Evolutionary conservation across 2,888 invertebrate genomes (phyloP).

Genomic region (Cephonodes hylas): DNA sequence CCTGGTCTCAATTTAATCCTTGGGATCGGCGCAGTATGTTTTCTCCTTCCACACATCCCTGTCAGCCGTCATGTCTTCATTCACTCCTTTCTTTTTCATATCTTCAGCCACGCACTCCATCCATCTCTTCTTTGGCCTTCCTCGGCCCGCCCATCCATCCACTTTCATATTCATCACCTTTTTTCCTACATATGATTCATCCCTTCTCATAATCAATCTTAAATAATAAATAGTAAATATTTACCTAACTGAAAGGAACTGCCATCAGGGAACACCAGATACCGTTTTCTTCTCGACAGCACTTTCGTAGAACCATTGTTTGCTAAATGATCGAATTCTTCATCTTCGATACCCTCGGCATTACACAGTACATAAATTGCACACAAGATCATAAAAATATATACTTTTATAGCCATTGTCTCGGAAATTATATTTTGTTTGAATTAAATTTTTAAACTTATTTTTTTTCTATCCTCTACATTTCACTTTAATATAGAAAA

Average conservation of each 20-base stretch:
- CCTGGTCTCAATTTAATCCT: too few relatives aligned
- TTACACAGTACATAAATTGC: neutral
- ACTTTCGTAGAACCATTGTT: conserved; percentile 28
- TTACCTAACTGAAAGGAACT: conserved; percentile 82
- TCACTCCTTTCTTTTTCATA: too few relatives aligned
- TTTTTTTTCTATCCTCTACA: neutral
- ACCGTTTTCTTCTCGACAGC: conserved; percentile 78
- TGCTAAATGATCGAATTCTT: conserved; percentile 9
- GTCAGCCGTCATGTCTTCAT: too few relatives aligned
- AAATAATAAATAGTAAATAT: conserved; percentile 19
- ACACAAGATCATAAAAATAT: neutral
- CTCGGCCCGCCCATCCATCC: too few relatives aligned
- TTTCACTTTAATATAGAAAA: neutral
- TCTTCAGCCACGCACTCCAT: too few relatives aligned
- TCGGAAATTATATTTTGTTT: neutral
- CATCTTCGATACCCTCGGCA: conserved; percentile 11
- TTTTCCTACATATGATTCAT: neutral
- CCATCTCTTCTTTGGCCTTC: too few relatives aligned
- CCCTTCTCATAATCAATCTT: neutral
- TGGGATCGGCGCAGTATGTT: too few relatives aligned
- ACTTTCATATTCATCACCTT: neutral
- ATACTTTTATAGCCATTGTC: conserved; percentile 5
- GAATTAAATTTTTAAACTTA: too few relatives aligned
- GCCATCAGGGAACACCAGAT: conserved; percentile 81
- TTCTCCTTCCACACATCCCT: too few relatives aligned